Evolutionary conservation across 1,140 invertebrate genomes (phyloP).

Genomic region (Eubasilissa regina): DNA sequence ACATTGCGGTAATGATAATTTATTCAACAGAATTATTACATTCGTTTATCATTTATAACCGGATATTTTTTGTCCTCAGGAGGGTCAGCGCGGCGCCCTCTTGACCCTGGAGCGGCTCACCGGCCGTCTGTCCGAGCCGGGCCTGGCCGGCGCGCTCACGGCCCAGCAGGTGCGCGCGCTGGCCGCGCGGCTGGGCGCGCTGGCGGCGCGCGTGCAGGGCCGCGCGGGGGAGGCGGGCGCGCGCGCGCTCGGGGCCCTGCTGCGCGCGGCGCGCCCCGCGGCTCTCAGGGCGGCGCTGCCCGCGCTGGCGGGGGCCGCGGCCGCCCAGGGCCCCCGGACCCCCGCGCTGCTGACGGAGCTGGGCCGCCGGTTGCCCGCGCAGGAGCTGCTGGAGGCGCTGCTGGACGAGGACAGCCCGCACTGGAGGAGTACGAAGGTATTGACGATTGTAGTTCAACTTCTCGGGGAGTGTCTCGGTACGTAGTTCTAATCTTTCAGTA

Average conservation of each 20-base stretch:
- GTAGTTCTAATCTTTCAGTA: too few relatives aligned
- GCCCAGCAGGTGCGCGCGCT: slow-evolving; percentile 34
- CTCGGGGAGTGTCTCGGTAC: too few relatives aligned
- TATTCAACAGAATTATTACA: neutral
- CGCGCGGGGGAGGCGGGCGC: slow-evolving; percentile 35
- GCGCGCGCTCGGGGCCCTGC: slow-evolving; percentile 28
- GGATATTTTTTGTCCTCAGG: slow-evolving; percentile 34
- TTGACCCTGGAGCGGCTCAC: slow-evolving; percentile 52
- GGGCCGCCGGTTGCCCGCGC: slow-evolving; percentile 69
- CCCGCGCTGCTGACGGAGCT: slow-evolving; percentile 42
- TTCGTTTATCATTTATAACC: neutral
- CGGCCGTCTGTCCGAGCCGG: slow-evolving; percentile 27
- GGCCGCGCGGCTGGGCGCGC: slow-evolving; percentile 41
- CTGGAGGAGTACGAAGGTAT: slow-evolving; percentile 77
- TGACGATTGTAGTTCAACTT: neutral
- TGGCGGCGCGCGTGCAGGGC: slow-evolving; percentile 38
- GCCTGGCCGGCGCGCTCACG: slow-evolving; percentile 7
- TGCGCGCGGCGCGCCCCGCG: slow-evolving; percentile 8
- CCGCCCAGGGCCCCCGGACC: slow-evolving; percentile 28
- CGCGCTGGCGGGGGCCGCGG: slow-evolving; percentile 30
- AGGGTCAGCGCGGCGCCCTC: slow-evolving; percentile 48
- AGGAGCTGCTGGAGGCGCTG: slow-evolving; percentile 76
- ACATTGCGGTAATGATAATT: neutral
- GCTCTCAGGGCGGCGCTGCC: slow-evolving; percentile 42
- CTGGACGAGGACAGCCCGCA: slow-evolving; percentile 77